These are phyloP conservation scores for Nomada fucata DNA, from an alignment of 2,888 invertebrate genomes.

Conservation along the genomic window DNA sequence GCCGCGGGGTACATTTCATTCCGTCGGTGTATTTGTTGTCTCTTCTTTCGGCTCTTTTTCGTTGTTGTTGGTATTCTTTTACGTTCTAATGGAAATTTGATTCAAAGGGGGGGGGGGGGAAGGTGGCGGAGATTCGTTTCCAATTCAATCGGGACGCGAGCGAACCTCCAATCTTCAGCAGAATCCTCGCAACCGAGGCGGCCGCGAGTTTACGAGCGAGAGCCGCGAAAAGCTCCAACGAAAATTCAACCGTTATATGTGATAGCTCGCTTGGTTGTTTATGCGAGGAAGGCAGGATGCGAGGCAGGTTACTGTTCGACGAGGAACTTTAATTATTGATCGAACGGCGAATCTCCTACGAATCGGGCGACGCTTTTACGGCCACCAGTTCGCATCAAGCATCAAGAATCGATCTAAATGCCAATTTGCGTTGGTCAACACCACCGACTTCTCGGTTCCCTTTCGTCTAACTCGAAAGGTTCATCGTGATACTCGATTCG, in stretches of 20 bases:
- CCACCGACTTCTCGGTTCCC: no score
- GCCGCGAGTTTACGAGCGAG: constrained; percentile 7
- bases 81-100: constrained; percentile 8
- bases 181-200: constrained; percentile 11
- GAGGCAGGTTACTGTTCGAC: not conserved
- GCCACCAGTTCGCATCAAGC: not conserved
- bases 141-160: constrained; percentile 16
- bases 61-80: not conserved
- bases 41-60: not conserved
- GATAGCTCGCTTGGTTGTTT: constrained; percentile 10
- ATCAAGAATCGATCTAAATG: not conserved
- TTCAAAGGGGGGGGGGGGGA: not conserved
- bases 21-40: not conserved
- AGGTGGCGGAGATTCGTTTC: constrained; percentile 11
- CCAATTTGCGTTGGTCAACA: no score
- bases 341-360: not conserved
- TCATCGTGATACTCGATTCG: no score
- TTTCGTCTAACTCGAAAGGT: no score
- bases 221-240: constrained; percentile 15
- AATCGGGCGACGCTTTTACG: not conserved
- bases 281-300: not conserved
- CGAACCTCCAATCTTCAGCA: not conserved
- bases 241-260: constrained; percentile 23
- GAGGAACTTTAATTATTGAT: constrained; percentile 17
- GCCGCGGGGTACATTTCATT: not conserved